Evolutionary conservation across 2,797 vertebrate species (phyloP).

Genomic region (Pseudochirops cupreus): DNA sequence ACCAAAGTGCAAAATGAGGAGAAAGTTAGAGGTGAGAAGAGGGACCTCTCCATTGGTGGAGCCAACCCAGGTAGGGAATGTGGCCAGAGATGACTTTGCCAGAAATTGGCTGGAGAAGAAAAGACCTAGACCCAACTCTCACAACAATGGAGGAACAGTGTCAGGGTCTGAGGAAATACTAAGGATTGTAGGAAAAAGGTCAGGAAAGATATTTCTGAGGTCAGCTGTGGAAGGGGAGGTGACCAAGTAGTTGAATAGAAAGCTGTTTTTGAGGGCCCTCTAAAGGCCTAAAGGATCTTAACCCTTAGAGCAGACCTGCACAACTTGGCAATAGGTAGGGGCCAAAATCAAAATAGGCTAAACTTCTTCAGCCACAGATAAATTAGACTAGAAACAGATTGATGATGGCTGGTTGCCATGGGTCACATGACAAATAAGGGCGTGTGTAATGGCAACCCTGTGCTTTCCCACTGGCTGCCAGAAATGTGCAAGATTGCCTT

Average conservation of each 20-base stretch:
- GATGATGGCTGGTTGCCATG: too few species aligned
- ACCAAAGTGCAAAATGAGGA: background rate
- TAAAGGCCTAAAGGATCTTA: background rate
- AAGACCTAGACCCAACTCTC: background rate
- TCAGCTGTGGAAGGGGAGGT: background rate
- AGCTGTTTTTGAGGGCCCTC: background rate
- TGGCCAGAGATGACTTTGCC: background rate
- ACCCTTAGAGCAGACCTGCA: too few species aligned
- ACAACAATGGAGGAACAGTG: background rate
- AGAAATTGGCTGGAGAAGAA: background rate
- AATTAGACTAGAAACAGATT: too few species aligned
- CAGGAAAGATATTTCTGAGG: background rate
- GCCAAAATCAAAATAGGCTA: too few species aligned
- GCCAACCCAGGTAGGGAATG: background rate
- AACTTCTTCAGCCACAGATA: too few species aligned
- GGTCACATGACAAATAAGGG: too few species aligned
- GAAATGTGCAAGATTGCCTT: too few species aligned
- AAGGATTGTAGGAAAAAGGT: background rate
- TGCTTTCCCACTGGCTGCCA: too few species aligned
- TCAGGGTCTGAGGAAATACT: background rate
- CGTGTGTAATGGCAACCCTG: too few species aligned
- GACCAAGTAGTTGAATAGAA: background rate
- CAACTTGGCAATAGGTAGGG: too few species aligned
- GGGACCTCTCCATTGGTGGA: background rate
- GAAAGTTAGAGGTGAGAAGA: background rate